Conservation (phyloP, 2,888 invertebrate species). For the Brenthis hecate region DNA sequence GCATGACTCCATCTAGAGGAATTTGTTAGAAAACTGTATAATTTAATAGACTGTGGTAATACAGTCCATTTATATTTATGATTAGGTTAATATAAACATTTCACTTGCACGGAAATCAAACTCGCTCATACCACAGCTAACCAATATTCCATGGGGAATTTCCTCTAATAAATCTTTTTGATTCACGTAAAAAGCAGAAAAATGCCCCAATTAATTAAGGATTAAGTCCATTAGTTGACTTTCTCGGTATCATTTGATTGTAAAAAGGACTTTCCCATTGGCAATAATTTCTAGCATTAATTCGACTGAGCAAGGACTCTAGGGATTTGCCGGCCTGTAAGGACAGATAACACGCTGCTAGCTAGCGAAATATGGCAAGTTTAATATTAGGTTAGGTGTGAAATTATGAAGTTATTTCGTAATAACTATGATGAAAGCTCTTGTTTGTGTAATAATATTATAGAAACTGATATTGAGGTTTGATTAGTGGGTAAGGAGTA, state of each 20-base stretch:
- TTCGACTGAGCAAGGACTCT: conserved; percentile 28
- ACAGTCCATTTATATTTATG: too few species aligned
- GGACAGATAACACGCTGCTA: conserved; percentile 28
- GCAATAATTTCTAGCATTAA: conserved; percentile 36
- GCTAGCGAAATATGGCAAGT: conserved; percentile 30
- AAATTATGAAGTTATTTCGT: conserved; percentile 1
- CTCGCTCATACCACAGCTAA: neutral
- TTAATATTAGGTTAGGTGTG: conserved; percentile 12
- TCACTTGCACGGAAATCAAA: neutral
- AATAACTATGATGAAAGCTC: too few species aligned
- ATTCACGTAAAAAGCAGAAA: conserved; percentile 7
- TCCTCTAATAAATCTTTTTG: conserved; percentile 1
- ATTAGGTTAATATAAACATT: too few species aligned
- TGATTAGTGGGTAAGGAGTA: too few species aligned
- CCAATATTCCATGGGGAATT: neutral
- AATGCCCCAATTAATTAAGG: conserved; percentile 12
- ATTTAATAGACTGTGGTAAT: too few species aligned
- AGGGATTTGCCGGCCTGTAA: conserved; percentile 31
- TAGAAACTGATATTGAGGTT: too few species aligned
- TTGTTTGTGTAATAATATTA: too few species aligned
- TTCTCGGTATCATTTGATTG: conserved; percentile 15
- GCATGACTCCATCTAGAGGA: too few species aligned
- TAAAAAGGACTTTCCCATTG: conserved; percentile 6
- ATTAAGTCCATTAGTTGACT: conserved; percentile 16
- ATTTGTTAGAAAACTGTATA: too few species aligned